Evolutionary conservation across 2,797 vertebrate species (phyloP), one percentile per base, ranked within the genome.

Genomic region (Rhincodon typus): DNA sequence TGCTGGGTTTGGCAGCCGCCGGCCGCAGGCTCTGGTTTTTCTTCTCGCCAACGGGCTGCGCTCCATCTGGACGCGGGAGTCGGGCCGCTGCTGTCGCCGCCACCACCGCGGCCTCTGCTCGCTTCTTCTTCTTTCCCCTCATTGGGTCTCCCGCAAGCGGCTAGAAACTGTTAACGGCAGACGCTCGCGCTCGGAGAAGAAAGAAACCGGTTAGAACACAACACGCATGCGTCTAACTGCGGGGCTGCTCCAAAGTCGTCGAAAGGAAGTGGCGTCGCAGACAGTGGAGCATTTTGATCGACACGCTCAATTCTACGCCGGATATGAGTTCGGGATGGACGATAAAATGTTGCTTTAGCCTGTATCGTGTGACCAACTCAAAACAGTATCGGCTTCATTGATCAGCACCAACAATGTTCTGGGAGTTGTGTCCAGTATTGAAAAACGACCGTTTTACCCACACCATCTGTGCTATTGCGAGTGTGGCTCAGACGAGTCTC

Each of bases 71-170:
- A 15, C 1, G 96, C 94, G 21, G 96, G 95, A 10, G 96, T 96
- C 7, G 82, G 38, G 86, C 50, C 1, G 95, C 42, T 3, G 30
- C 3, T 8, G 53, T 42, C 1, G n/a, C 46, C 3, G 34, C n/a
- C 21, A 17, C n/a, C 90, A 34, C 62, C 19, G 7, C 90, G n/a
- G 90, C 90, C 66, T 93, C 90, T 6, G 6, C 3, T 69, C 90
- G 17, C 4, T 57, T 93, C 90, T 98, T 98, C 96, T 98, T 98
- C 96, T 98, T 98, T 1, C 98, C 98, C 1, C 98, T 98, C 98
- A 93, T 93, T 8, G 1, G 1, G 62, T 13, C 50, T 30, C 88
- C 19, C 57, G 4, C 38, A 38, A 84, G 42, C 19, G 5, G 5
- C 17, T 42, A 0, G 5, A 23, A 0, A 12, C 13, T 13, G 87